Evolutionary conservation across 2,113 vertebrate genomes (phyloP).

Genomic region (Spea bombifrons): DNA sequence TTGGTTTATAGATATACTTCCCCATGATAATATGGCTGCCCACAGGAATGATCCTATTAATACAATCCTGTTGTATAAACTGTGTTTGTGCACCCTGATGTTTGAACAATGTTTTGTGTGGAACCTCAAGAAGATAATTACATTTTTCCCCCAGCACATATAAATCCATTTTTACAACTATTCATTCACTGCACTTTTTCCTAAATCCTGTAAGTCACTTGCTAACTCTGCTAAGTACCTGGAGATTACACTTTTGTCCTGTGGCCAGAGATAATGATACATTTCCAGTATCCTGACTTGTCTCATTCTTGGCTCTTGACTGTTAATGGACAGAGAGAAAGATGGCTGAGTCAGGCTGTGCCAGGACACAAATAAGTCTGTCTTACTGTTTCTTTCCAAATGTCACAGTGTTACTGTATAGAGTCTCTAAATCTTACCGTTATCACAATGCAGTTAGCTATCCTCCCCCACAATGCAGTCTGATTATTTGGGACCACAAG

Average conservation of each 20-base stretch:
- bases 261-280: slow-evolving; percentile 39
- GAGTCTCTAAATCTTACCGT: slow-evolving; percentile 38
- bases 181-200: slow-evolving; percentile 17
- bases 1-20: no score
- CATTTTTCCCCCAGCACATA: slow-evolving; percentile 9
- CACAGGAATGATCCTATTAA: no score
- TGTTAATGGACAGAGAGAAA: slow-evolving; percentile 44
- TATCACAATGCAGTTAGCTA: slow-evolving; percentile 17
- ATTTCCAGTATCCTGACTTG: slow-evolving; percentile 26
- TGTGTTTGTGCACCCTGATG: background rate
- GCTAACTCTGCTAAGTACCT: background rate
- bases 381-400: slow-evolving; percentile 44
- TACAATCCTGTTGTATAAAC: no score
- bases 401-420: slow-evolving; percentile 37
- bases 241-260: slow-evolving; percentile 30
- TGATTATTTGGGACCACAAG: slow-evolving; percentile 34
- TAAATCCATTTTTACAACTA: slow-evolving; percentile 13
- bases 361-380: slow-evolving; percentile 45
- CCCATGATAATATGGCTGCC: no score
- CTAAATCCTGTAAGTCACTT: slow-evolving; percentile 19
- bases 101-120: background rate
- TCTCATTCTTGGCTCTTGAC: slow-evolving; percentile 39
- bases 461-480: slow-evolving; percentile 9
- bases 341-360: slow-evolving; percentile 32
- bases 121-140: slow-evolving; percentile 1